Base-by-base conservation (phyloP, 2,113 vertebrate genomes). In the Hypomesus transpacificus region DNA sequence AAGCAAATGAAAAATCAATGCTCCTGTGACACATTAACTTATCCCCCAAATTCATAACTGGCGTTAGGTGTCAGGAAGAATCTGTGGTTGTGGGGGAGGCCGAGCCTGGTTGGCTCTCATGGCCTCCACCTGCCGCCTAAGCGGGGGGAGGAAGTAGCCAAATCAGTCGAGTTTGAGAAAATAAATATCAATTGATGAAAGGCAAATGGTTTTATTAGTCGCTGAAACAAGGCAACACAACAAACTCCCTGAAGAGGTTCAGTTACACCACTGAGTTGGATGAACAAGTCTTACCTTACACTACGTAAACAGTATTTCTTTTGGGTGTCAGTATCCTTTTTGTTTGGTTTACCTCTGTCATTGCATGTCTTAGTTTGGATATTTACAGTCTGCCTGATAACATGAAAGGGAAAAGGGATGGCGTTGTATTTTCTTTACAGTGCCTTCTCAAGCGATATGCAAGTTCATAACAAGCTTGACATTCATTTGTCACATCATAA, bases 1-100 rank as follows among this genome's bases (percentile, higher is more conserved):
- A 82, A 79, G 85, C 78, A 90, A 90, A 90, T 89, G 86, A 89
- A 90, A 90, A 90, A 90, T 90, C 89, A 86, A 90, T 89, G 87
- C 74, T 73, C 68, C 84, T 85, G 83, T 90, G 87, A 90, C 89
- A 90, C 86, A 90, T 90, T 88, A 90, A 90, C 89, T 87, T 89
- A 89, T 89, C 85, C 87, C 84, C 82, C 85, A 85, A 85, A 89
- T 90, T 89, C 87, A 89, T 87, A 90, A 87, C 85, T 87, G 89
- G 80, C 87, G 86, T 85, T 84, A 54, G 80, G 83, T 87, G 89
- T 89, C 87, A 87, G 84, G 80, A 85, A 75, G 76, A 86, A 87
- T 88, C 84, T 85, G 85, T 77, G 26, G 78, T 50, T 73, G 75
- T 72, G 82, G 58, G 82, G 78, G 73, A 69, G 62, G 79, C 60